Conservation (phyloP, 2,797 vertebrate genomes). For the Dallia pectoralis region DNA sequence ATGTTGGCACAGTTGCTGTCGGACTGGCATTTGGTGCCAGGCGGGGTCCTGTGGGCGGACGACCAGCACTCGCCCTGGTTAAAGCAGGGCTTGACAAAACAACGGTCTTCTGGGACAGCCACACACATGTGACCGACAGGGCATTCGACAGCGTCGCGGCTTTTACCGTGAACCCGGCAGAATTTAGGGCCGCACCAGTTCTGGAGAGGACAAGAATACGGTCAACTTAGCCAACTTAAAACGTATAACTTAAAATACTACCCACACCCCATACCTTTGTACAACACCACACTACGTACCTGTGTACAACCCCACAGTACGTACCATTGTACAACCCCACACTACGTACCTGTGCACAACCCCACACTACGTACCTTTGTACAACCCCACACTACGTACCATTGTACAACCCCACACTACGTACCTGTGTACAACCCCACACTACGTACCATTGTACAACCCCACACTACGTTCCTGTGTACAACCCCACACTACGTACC, state of each 20-base stretch:
- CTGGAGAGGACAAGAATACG: slow-evolving; percentile 57
- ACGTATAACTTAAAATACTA: background rate
- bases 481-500: no score
- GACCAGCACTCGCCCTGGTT: slow-evolving; percentile 86
- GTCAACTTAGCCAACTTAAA: background rate
- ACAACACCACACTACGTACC: no score
- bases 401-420: no score
- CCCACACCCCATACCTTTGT: slow-evolving; percentile 92
- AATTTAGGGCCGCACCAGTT: slow-evolving; percentile 91
- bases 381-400: no score
- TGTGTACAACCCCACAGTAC: no score
- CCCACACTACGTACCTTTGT: no score
- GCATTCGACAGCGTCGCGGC: slow-evolving; percentile 73
- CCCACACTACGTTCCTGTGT: no score
- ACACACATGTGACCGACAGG: slow-evolving; percentile 83
- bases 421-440: no score
- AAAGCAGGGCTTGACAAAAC: slow-evolving; percentile 87
- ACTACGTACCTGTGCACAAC: slow-evolving; percentile 77
- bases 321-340: slow-evolving; percentile 94
- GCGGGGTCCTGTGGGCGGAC: slow-evolving; percentile 77
- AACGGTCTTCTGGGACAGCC: slow-evolving; percentile 85
- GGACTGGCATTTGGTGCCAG: slow-evolving; percentile 84
- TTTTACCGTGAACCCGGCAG: slow-evolving; percentile 79
- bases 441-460: no score
- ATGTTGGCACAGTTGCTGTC: slow-evolving; percentile 93